Conservation (phyloP, 2,797 vertebrate genomes). For the Melanotaenia trifasciata region DNA sequence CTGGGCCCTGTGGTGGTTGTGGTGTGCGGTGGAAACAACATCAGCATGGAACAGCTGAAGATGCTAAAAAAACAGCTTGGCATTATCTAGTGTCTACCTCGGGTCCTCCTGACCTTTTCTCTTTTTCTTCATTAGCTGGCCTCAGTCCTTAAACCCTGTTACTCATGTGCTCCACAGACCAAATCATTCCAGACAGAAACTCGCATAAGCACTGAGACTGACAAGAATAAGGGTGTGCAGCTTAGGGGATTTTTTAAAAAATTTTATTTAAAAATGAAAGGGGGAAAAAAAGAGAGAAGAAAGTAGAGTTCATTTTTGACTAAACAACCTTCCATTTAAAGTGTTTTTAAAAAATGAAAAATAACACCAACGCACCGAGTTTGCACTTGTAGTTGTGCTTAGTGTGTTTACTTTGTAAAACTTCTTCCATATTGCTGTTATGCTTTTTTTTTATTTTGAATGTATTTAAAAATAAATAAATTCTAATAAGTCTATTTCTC, state of each 20-base stretch:
- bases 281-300: neutral
- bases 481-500: constrained; percentile 37
- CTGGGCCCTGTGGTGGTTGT: constrained; percentile 86
- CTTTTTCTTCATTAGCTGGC: constrained; percentile 36
- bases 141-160: constrained; percentile 1
- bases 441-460: constrained; percentile 64
- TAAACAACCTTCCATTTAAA: neutral
- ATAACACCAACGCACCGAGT: neutral
- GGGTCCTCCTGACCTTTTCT: constrained; percentile 21
- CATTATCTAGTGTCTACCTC: constrained; percentile 41
- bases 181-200: constrained; percentile 69
- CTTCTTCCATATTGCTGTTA: constrained; percentile 18
- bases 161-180: constrained; percentile 21
- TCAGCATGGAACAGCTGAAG: constrained; percentile 80
- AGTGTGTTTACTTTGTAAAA: constrained; percentile 39
- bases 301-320: neutral
- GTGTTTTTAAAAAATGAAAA: neutral
- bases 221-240: constrained; percentile 1
- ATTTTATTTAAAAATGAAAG: neutral
- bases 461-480: constrained; percentile 63
- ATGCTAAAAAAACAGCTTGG: constrained; percentile 85
- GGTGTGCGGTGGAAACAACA: constrained; percentile 90
- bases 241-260: constrained; percentile 2
- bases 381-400: constrained; percentile 26
- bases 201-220: constrained; percentile 26